phyloP scores from a whole-genome alignment of 2,797 vertebrate genomes.

The Characodon lateralis region DNA sequence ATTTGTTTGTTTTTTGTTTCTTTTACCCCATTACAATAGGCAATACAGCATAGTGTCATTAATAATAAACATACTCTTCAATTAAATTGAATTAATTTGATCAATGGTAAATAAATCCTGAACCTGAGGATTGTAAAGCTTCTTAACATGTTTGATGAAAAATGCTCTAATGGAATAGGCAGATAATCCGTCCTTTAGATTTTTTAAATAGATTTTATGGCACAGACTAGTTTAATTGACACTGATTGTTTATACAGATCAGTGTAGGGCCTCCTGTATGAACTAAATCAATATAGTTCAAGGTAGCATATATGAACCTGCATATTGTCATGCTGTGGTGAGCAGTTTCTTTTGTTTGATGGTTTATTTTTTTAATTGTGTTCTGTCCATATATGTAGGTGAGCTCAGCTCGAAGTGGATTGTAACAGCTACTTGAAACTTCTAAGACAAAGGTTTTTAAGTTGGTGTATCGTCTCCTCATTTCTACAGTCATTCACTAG shows the following conservation, averaged over 20 bases:
- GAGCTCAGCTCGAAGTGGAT: neutral
- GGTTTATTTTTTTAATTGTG: neutral
- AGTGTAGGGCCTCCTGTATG: too few relatives aligned
- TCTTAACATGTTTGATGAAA: neutral
- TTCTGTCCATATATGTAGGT: neutral
- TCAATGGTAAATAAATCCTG: neutral
- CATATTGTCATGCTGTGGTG: neutral
- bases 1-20: neutral
- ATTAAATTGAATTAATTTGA: neutral
- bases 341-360: neutral
- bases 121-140: neutral
- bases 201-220: neutral
- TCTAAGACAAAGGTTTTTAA: neutral
- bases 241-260: too few relatives aligned
- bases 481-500: neutral
- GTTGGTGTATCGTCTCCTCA: neutral
- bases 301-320: too few relatives aligned
- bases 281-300: neutral
- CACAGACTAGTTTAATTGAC: neutral
- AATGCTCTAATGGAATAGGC: neutral
- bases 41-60: neutral
- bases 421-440: neutral
- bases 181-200: neutral
- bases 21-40: neutral
- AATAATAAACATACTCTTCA: neutral